A percentile compares a stretch with the other conserved stretches of the same genome.
Evolutionary conservation across 1,140 invertebrate species (phyloP).

Genomic region (Drosophila gunungcola): DNA sequence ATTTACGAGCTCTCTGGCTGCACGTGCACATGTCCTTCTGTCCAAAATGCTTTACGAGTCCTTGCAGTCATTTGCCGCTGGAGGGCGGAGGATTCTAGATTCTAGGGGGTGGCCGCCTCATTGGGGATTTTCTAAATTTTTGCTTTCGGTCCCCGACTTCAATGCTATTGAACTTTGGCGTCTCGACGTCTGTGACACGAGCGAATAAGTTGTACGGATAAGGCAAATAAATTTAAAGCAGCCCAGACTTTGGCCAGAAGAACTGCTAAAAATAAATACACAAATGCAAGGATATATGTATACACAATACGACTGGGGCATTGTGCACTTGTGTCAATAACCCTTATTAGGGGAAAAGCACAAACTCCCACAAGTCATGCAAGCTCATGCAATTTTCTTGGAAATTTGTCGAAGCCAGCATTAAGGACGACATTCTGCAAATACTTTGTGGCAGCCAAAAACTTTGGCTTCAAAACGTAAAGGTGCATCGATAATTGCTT

Average conservation of each 20-base stretch:
- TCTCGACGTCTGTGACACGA: slow-evolving; percentile 50
- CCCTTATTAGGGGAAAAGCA: slow-evolving; percentile 47
- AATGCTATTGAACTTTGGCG: slow-evolving; percentile 73
- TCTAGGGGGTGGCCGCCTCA: neutral
- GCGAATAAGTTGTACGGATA: slow-evolving; percentile 55
- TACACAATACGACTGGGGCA: slow-evolving; percentile 1
- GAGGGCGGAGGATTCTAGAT: neutral
- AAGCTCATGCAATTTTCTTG: slow-evolving; percentile 56
- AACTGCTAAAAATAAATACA: slow-evolving; percentile 12
- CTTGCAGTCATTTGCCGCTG: slow-evolving; percentile 24
- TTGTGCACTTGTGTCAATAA: slow-evolving; percentile 58
- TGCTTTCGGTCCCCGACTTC: slow-evolving; percentile 25
- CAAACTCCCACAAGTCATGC: slow-evolving; percentile 59
- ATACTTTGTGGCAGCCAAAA: slow-evolving; percentile 53
- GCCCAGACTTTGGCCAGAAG: slow-evolving; percentile 8
- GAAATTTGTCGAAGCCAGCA: slow-evolving; percentile 35
- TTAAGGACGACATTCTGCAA: slow-evolving; percentile 28
- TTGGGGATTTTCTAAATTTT: slow-evolving; percentile 44
- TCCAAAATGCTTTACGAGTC: slow-evolving; percentile 65
- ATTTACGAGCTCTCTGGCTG: slow-evolving; percentile 66
- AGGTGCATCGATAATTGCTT: slow-evolving; percentile 53
- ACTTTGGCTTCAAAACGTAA: slow-evolving; percentile 30
- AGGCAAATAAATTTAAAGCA: slow-evolving; percentile 32
- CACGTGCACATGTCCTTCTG: slow-evolving; percentile 71
- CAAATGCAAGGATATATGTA: slow-evolving; percentile 15